Evolutionary conservation across 2,113 vertebrate species (phyloP).

Genomic region (Labrus mixtus): DNA sequence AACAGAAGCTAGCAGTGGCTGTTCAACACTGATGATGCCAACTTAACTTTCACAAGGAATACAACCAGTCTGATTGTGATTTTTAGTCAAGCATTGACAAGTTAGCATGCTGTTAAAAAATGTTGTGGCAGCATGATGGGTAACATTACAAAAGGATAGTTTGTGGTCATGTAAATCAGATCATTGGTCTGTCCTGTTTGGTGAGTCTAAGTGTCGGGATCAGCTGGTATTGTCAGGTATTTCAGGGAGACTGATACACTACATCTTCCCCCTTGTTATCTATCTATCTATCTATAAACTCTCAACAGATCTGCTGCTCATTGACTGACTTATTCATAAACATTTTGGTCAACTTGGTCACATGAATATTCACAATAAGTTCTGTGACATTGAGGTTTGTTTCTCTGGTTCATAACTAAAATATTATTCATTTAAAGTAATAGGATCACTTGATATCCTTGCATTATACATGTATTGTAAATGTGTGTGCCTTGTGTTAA

Average conservation of each 20-base stretch:
- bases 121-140: background rate
- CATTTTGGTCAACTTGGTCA: background rate
- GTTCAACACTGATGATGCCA: background rate
- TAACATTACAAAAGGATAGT: background rate
- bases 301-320: background rate
- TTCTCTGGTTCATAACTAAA: too few species aligned
- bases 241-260: too few species aligned
- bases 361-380: background rate
- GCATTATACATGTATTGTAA: background rate
- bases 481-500: background rate
- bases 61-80: background rate
- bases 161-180: background rate
- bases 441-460: background rate
- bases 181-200: background rate
- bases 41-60: background rate
- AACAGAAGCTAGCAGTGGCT: slow-evolving; percentile 27
- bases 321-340: background rate
- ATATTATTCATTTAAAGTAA: too few species aligned
- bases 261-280: too few species aligned
- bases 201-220: too few species aligned
- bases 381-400: background rate
- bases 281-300: too few species aligned
- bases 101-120: background rate
- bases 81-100: background rate
- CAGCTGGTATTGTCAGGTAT: too few species aligned